Conservation (phyloP, 2,888 invertebrate species). For the Pollenia angustigena region DNA sequence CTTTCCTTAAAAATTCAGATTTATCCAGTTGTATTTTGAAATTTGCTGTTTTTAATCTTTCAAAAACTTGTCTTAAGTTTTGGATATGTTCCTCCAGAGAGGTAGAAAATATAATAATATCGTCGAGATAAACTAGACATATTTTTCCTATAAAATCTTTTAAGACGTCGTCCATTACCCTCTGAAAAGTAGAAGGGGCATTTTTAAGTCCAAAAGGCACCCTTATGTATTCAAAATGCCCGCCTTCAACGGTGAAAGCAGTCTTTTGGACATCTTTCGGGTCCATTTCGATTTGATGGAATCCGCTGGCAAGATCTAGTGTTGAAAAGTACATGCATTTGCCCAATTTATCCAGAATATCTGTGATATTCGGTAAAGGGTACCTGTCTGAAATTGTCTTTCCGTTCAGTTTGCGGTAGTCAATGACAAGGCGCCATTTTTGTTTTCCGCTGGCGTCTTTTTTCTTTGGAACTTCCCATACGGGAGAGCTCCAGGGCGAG, state of each 20-base stretch:
- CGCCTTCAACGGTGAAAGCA: constrained; percentile 51
- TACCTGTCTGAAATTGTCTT: constrained; percentile 10
- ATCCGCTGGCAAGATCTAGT: constrained; percentile 16
- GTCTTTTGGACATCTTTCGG: constrained; percentile 44
- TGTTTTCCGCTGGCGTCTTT: neutral
- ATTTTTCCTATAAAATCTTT: constrained; percentile 39
- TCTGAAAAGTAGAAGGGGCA: neutral
- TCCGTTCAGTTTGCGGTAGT: constrained; percentile 31
- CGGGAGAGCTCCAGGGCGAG: constrained; percentile 21
- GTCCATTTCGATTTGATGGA: constrained; percentile 38
- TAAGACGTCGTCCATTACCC: constrained; percentile 37
- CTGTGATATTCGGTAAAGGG: constrained; percentile 28
- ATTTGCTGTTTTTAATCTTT: constrained; percentile 33
- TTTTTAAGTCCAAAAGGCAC: constrained; percentile 53
- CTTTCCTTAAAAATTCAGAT: constrained; percentile 9
- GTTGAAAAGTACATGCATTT: constrained; percentile 6
- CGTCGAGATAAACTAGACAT: constrained; percentile 47
- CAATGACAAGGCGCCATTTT: constrained; percentile 26
- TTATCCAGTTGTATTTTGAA: constrained; percentile 25
- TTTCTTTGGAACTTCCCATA: constrained; percentile 17
- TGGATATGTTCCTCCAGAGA: constrained; percentile 30
- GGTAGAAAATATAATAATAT: constrained; percentile 40
- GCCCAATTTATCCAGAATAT: constrained; percentile 26
- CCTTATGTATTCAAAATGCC: constrained; percentile 48
- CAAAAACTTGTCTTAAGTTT: constrained; percentile 42